Base-by-base conservation (phyloP, 2,888 invertebrate species). In the Idaea straminata region DNA sequence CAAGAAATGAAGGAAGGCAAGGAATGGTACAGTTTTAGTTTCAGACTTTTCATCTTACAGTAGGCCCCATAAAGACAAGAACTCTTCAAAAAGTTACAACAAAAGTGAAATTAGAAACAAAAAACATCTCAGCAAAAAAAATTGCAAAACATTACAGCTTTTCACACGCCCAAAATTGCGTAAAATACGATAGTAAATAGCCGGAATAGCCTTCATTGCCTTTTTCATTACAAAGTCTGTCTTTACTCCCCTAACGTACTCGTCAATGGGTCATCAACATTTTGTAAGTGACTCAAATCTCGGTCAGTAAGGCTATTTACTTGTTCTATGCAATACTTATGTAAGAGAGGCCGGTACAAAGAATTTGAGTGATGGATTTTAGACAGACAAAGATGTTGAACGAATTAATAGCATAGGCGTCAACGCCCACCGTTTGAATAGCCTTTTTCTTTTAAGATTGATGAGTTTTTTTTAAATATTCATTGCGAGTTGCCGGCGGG, bases 231-330 rank as follows among this genome's bases (percentile, higher is more conserved):
- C 47, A 47, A 47, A 47, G 47, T 10, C 47, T 47, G 13, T 47
- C 47, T 6, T 47, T 47, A 47, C 47, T 10, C 7, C 47, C 47
- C 47, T 47, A 47, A 47, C 47, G 47, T 13, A 47, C 47, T 13
- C 47, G 47, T 47, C 47, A 47, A 47, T 47, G 47, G 47, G 47
- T 47, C 47, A 47, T 47, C 47, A 47, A 47, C 47, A 47, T 47
- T 47, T 47, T 7, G 47, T 10, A 47, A 47, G 47, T 47, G 6
- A 47, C 47, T 47, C 5, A 13, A 47, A 47, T 47, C 47, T 47
- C 47, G 47, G 47, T 47, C 47, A 47, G 47, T 47, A 47, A 47
- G 47, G 47, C 10, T 47, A 47, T 47, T 47, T 47, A 47, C 47
- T 47, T 47, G 25, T 47, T 47, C 47, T 47, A 47, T 47, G 47